A percentile compares a stretch with the other conserved stretches of the same genome.
These are phyloP conservation scores for Eristalinus sepulchralis DNA, from an alignment of 2,888 invertebrate species.

Conservation along the genomic window DNA sequence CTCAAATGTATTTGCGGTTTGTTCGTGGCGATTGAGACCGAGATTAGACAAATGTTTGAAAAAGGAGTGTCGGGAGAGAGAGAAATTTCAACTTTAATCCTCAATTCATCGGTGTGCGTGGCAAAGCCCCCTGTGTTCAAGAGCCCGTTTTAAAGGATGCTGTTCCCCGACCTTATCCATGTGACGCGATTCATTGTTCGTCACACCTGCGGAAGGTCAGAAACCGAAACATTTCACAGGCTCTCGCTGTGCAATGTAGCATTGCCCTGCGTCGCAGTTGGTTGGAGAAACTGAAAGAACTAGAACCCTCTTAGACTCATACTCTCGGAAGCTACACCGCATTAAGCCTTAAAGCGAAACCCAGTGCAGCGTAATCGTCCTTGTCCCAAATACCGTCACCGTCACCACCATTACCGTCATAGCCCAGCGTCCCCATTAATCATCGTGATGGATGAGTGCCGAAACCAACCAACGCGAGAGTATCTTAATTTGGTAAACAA, in stretches of 20 bases:
- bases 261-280: neutral
- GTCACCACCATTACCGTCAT: neutral
- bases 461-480: neutral
- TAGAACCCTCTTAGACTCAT: neutral
- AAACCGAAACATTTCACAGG: neutral
- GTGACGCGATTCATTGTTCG: too few relatives aligned
- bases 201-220: neutral
- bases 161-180: too few relatives aligned
- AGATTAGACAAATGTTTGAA: neutral
- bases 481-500: conserved; percentile 17
- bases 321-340: neutral
- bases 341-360: neutral
- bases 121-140: too few relatives aligned
- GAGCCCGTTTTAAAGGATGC: too few relatives aligned
- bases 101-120: too few relatives aligned
- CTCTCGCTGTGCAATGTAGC: neutral
- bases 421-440: conserved; percentile 10
- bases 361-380: neutral
- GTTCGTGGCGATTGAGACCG: neutral
- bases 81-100: too few relatives aligned
- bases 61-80: too few relatives aligned
- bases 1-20: neutral
- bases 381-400: conserved; percentile 1
- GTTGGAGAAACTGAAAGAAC: neutral
- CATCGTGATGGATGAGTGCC: conserved; percentile 36